Evolutionary conservation across 2,797 vertebrate species (phyloP).

Genomic region (Pangasius djambal): DNA sequence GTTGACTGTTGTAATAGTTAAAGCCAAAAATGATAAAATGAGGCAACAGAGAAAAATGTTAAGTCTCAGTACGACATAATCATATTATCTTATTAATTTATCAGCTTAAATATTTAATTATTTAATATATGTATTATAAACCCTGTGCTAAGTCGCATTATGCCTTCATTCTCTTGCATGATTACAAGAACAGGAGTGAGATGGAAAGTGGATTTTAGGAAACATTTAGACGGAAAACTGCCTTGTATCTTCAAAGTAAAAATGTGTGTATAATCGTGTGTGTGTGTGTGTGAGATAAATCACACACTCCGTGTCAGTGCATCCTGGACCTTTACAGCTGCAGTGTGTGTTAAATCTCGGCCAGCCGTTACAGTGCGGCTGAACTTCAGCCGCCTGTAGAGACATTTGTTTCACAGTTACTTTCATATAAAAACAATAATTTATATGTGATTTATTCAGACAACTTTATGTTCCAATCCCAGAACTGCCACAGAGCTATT

Average conservation of each 20-base stretch:
- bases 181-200: background rate
- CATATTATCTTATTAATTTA: background rate
- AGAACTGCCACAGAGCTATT: background rate
- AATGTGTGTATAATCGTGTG: background rate
- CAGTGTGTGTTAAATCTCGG: background rate
- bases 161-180: background rate
- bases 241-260: background rate
- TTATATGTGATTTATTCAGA: background rate
- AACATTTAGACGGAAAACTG: background rate
- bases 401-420: slow-evolving; percentile 5
- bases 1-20: background rate
- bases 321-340: slow-evolving; percentile 5
- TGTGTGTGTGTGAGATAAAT: background rate
- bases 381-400: background rate
- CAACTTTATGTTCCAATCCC: no score
- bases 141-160: background rate
- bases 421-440: slow-evolving; percentile 7
- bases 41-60: background rate
- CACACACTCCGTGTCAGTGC: background rate
- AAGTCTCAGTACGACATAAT: background rate
- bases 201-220: slow-evolving; percentile 7
- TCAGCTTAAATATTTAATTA: background rate
- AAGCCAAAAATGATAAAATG: background rate
- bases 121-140: background rate
- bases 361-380: background rate